phyloP scores from a whole-genome alignment of 2,888 invertebrate genomes.

The Drosophila kuntzei region DNA sequence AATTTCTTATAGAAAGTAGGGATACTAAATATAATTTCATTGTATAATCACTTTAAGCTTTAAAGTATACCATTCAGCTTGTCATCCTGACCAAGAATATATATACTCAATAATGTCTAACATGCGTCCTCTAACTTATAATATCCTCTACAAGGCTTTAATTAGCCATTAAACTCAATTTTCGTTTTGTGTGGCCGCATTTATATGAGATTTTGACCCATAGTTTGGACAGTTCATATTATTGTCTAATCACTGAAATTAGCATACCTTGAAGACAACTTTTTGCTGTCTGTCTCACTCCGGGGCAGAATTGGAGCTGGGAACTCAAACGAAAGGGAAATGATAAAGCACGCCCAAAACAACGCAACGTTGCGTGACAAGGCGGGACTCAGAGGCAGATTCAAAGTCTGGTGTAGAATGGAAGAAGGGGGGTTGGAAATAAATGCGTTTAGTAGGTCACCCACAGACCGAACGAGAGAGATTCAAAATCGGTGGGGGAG shows the following conservation, averaged over 20 bases:
- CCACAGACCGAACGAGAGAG: conserved; percentile 23
- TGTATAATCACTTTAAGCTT: too few relatives aligned
- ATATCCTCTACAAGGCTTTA: too few relatives aligned
- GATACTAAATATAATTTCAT: too few relatives aligned
- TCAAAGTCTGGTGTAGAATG: conserved; percentile 1
- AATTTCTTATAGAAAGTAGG: too few relatives aligned
- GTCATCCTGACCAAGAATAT: too few relatives aligned
- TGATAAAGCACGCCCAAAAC: conserved; percentile 69
- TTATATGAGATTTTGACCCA: too few relatives aligned
- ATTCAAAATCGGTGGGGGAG: too few relatives aligned
- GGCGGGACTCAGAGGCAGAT: conserved; percentile 8
- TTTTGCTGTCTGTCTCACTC: neutral
- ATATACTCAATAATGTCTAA: too few relatives aligned
- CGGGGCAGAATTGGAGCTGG: conserved; percentile 1
- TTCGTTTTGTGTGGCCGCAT: conserved; percentile 22
- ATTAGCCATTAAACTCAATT: neutral
- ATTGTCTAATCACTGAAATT: conserved; percentile 59
- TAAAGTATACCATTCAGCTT: too few relatives aligned
- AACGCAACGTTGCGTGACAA: conserved; percentile 67
- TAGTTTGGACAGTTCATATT: conserved; percentile 26
- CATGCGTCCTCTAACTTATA: too few relatives aligned
- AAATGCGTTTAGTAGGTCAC: conserved; percentile 69
- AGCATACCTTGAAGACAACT: conserved; percentile 46
- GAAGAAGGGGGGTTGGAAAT: conserved; percentile 37
- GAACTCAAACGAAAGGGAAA: conserved; percentile 67